Evolutionary conservation across 2,113 vertebrate genomes (phyloP), one percentile per base, ranked within the genome.

Genomic region (Tonatia bakeri): DNA sequence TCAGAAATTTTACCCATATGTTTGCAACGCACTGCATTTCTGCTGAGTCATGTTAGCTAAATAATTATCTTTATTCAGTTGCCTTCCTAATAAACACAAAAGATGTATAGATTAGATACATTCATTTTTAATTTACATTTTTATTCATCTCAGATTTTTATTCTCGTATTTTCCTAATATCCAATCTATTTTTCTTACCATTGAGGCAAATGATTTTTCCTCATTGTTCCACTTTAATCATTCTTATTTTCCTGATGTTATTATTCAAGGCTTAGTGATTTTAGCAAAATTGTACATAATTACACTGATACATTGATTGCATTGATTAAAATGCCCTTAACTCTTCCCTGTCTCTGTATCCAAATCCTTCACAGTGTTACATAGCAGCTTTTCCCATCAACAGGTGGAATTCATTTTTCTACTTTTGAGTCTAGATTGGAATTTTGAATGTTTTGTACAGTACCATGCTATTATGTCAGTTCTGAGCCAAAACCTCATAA

Each of bases 201-300:
- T 28, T 38, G 24, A 52, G 19, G 12, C 33, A 83, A 64, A n/a
- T 87, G 7, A 65, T 43, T 89, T 91, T 88, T 82, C 40, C 64
- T 94, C n/a, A 81, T 54, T 50, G 16, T 47, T 73, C 31, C 4
- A 73, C 36, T 28, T 45, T 16, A 79, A 28, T 59, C 52, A 87
- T 79, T 95, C 93, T 85, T 77, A 90, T 79, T 94, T 90, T 73
- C 36, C 59, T 80, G 15, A 70, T 52, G 33, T 84, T 94, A 56
- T 80, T 45, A 47, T 38, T 76, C 31, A 95, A 79, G 16, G 14
- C 54, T 94, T 65, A 56, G 7, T 67, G 26, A 70, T 50, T 73
- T 96, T 80, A 94, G 28, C 31, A 88, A 73, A 93, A 96, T 81
- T 43, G 72, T 11, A 59, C 7, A 26, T 38, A 85, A 67, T 87